A percentile compares a stretch with the other conserved stretches of the same genome.
Evolutionary conservation across 2,888 invertebrate genomes (phyloP).

Genomic region (Acronicta psi): DNA sequence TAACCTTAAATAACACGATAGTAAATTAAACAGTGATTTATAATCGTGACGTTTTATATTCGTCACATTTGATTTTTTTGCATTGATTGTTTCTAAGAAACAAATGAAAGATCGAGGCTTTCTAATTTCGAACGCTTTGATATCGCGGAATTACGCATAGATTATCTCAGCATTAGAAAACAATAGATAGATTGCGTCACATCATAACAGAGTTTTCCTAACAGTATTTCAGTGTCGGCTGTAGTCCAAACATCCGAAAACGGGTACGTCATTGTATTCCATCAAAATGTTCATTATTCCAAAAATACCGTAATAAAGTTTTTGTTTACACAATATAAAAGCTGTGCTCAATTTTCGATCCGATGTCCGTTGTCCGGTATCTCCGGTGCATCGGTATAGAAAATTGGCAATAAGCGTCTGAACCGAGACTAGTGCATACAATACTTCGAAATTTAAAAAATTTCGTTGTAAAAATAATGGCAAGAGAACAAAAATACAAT

Average conservation of each 20-base stretch:
- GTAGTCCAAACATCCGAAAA: too few relatives aligned
- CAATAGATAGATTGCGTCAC: slow-evolving; percentile 13
- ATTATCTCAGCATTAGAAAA: slow-evolving; percentile 10
- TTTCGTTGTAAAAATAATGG: background rate
- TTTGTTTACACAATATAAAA: slow-evolving; percentile 47
- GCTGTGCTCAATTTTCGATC: slow-evolving; percentile 50
- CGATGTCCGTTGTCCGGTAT: slow-evolving; percentile 57
- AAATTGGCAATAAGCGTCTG: slow-evolving; percentile 71
- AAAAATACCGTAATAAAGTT: slow-evolving; percentile 28
- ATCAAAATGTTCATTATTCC: slow-evolving; percentile 6
- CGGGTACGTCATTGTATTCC: slow-evolving; percentile 1
- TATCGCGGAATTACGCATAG: background rate
- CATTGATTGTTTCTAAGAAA: too few relatives aligned
- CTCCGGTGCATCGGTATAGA: slow-evolving; percentile 66
- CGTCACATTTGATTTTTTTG: too few relatives aligned
- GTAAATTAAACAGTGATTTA: slow-evolving; percentile 12
- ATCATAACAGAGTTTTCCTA: background rate
- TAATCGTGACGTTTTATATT: background rate
- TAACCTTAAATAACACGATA: background rate
- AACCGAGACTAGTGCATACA: slow-evolving; percentile 38
- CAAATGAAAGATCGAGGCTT: background rate
- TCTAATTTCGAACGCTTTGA: background rate
- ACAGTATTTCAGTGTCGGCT: too few relatives aligned
- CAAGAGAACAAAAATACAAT: slow-evolving; percentile 1
- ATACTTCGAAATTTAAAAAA: slow-evolving; percentile 7